These are phyloP conservation scores for Itoplectis maculator DNA, from an alignment of 2,888 invertebrate genomes.

Conservation along the genomic window DNA sequence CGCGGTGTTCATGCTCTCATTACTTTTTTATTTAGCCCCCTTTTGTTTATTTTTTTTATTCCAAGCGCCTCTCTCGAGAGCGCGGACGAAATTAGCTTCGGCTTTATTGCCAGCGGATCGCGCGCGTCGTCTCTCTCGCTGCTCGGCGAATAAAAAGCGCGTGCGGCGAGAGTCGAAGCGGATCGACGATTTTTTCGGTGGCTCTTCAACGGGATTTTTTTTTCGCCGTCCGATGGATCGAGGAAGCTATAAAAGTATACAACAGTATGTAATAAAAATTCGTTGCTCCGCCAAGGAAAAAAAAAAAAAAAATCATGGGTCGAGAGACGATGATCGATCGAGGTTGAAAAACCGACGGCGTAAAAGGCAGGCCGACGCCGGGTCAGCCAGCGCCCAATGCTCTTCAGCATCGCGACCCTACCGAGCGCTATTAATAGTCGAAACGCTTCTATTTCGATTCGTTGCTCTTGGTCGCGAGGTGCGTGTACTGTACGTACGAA, in stretches of 20 bases:
- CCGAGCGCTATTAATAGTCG: conserved; percentile 60
- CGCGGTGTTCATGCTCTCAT: conserved; percentile 31
- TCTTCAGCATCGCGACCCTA: conserved; percentile 29
- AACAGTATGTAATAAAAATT: background rate
- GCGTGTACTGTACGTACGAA: conserved; percentile 8
- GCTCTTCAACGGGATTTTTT: conserved; percentile 5
- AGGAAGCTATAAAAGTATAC: background rate
- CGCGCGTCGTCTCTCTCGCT: conserved; percentile 19
- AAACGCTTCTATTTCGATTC: conserved; percentile 60
- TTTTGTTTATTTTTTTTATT: conserved; percentile 31
- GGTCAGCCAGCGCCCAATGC: conserved; percentile 44
- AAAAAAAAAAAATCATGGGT: too few species aligned
- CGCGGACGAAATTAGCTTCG: conserved; percentile 46
- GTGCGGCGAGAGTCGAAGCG: background rate
- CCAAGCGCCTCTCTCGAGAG: conserved; percentile 29
- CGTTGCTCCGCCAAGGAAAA: background rate
- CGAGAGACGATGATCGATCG: conserved; percentile 53
- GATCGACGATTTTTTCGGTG: conserved; percentile 5
- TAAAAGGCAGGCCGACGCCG: conserved; percentile 32
- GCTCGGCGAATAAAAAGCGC: conserved; percentile 7
- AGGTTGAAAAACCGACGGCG: conserved; percentile 15
- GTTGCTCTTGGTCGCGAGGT: conserved; percentile 29
- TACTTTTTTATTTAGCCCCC: conserved; percentile 30
- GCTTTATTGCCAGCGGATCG: conserved; percentile 28
- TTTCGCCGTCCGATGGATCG: background rate